Evolutionary conservation across 2,797 vertebrate genomes (phyloP).

Genomic region (Crenuchus spilurus): DNA sequence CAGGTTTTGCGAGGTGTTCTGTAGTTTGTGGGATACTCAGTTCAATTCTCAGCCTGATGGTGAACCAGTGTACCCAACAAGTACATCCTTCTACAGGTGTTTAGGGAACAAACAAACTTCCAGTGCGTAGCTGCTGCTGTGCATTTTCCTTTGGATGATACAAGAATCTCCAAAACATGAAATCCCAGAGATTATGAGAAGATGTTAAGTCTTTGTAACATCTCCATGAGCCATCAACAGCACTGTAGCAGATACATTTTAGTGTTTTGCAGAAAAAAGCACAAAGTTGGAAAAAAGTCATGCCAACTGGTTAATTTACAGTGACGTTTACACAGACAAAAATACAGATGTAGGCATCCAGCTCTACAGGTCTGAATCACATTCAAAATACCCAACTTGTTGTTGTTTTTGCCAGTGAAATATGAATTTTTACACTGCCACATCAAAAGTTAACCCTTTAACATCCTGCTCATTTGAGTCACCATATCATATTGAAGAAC

Average conservation of each 20-base stretch:
- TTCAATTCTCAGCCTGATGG: background rate
- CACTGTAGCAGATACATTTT: constrained; percentile 71
- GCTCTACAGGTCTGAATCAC: constrained; percentile 31
- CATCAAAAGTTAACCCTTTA: too few relatives aligned
- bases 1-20: background rate
- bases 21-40: background rate
- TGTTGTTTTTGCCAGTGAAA: background rate
- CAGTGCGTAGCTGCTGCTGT: background rate
- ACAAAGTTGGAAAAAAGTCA: constrained; percentile 61
- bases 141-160: background rate
- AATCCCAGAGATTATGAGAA: constrained; percentile 4
- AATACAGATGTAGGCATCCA: constrained; percentile 41
- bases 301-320: constrained; percentile 71
- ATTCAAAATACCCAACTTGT: constrained; percentile 37
- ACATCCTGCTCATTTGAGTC: too few relatives aligned
- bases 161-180: constrained; percentile 7
- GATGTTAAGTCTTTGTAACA: constrained; percentile 22
- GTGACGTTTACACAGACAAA: constrained; percentile 46
- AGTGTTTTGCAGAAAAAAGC: constrained; percentile 59
- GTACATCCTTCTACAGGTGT: too few relatives aligned
- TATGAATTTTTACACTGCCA: background rate
- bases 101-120: too few relatives aligned
- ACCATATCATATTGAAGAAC: too few relatives aligned
- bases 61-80: background rate
- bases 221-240: constrained; percentile 66